A percentile compares a stretch with the other conserved stretches of the same genome.
phyloP scores from a whole-genome alignment of 2,113 vertebrate genomes.

The Romanogobio albipinnatus region DNA sequence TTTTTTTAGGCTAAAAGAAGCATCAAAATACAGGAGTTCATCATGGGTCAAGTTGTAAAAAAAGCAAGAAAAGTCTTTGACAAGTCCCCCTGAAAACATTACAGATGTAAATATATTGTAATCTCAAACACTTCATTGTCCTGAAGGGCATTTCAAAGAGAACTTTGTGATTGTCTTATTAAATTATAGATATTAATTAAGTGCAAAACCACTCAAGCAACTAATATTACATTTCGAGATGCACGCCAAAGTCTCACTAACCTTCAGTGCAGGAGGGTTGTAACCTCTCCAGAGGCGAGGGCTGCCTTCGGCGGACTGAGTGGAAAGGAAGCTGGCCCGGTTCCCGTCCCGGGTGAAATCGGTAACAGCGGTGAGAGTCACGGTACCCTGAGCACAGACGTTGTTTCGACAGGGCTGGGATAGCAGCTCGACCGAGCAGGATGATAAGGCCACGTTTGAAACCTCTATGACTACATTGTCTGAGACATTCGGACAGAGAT shows the following conservation, averaged over 20 bases:
- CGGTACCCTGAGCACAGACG: slow-evolving; percentile 67
- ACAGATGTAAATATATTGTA: not conserved
- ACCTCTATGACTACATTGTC: slow-evolving; percentile 64
- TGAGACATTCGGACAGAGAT: slow-evolving; percentile 53
- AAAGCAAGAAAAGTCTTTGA: not conserved
- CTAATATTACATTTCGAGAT: not conserved
- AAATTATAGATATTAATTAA: slow-evolving; percentile 5
- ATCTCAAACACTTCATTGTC: not conserved
- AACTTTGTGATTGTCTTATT: not conserved
- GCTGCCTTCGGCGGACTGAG: slow-evolving; percentile 13
- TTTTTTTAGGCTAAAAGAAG: no score
- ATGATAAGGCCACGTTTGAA: slow-evolving; percentile 72
- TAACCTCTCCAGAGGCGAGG: slow-evolving; percentile 77
- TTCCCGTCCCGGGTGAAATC: slow-evolving; percentile 77
- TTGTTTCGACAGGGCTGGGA: slow-evolving; percentile 60
- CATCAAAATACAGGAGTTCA: not conserved
- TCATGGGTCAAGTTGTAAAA: not conserved
- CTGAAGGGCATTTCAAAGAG: not conserved
- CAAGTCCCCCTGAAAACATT: not conserved
- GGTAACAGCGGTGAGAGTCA: slow-evolving; percentile 75
- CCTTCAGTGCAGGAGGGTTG: slow-evolving; percentile 70
- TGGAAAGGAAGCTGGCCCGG: slow-evolving; percentile 65
- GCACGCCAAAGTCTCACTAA: slow-evolving; percentile 46
- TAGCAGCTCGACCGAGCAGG: slow-evolving; percentile 76
- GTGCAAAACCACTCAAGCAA: slow-evolving; percentile 12